Evolutionary conservation across 2,113 vertebrate species (phyloP).

Genomic region (Chloroceryle aenea): DNA sequence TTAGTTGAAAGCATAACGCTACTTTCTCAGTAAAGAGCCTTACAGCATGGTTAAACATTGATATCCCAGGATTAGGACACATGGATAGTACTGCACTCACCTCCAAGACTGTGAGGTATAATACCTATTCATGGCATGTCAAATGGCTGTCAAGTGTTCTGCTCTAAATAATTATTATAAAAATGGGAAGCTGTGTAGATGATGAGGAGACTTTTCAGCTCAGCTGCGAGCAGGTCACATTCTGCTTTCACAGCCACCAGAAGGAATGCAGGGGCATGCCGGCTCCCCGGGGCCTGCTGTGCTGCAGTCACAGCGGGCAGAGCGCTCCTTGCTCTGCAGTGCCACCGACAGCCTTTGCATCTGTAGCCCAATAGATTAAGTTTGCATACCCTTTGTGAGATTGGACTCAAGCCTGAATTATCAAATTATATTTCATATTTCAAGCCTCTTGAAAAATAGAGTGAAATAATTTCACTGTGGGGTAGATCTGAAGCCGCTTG

Average conservation of each 20-base stretch:
- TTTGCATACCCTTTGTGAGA: not conserved
- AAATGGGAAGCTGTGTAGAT: not conserved
- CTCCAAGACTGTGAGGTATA: not conserved
- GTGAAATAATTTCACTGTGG: not conserved
- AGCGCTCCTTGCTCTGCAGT: not conserved
- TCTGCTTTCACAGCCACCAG: not conserved
- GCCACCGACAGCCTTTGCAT: not conserved
- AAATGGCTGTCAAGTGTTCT: not conserved
- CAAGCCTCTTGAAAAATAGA: not conserved
- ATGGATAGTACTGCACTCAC: not conserved
- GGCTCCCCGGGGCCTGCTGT: not conserved
- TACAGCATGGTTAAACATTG: slow-evolving; percentile 37
- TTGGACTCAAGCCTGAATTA: not conserved
- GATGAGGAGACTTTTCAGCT: not conserved
- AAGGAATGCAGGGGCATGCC: accelerated
- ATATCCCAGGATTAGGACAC: slow-evolving; percentile 8
- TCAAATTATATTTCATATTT: slow-evolving; percentile 1
- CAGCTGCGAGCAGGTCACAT: not conserved
- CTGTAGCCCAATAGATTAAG: not conserved
- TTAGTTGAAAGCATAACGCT: not conserved
- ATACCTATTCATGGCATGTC: not conserved
- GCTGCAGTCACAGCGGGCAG: not conserved
- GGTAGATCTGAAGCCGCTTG: slow-evolving; percentile 25
- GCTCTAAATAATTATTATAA: not conserved
- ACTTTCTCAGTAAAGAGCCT: slow-evolving; percentile 20